Evolutionary conservation across 2,888 invertebrate species (phyloP), one percentile per base, ranked within the genome.

Genomic region (Drosophila phalerata): DNA sequence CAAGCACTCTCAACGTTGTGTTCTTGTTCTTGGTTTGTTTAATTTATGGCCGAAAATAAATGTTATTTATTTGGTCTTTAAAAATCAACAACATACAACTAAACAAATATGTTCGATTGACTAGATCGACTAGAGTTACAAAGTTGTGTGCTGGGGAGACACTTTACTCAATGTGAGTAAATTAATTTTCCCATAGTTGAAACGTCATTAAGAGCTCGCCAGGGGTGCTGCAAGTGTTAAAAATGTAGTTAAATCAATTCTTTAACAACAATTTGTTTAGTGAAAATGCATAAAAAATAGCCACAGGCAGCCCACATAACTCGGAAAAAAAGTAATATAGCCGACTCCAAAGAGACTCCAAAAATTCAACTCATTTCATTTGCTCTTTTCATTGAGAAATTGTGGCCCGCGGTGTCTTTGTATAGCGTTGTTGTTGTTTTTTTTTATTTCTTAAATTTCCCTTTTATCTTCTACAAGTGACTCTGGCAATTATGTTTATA

Each of bases 41-140:
- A 76, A 87, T 85, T 85, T 85, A 85, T 85, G 48, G 81, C 58
- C 68, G 53, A 38, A 80, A 82, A 85, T 87, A 87, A 85, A 85
- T 82, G 79, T 73, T 64, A 79, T 85, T 85, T 79, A 76, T 79
- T 68, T 75, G 65, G 55, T 42, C 63, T 71, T 73, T 73, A 49
- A 71, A 80, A 77, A 79, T 84, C 71, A 77, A 84, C 66, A 64
- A 40, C 34, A 51, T 42, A 32, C 40, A 43, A 40, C 53, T 55
- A 32, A 55, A 43, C 42, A 43, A 55, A 55, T 55, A 43, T 17
- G 30, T 34, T 56, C 55, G 43, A 55, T 32, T 43, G 32, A 38
- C 52, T 13, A 8, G 17, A 52, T 25, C 52, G 52, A 43, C 55
- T n/a, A 32, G 42, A 42, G 22, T 42, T 42, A 42, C 42, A 55